Evolutionary conservation across 1,140 invertebrate genomes (phyloP), one percentile per base, ranked within the genome.

Genomic region (Dryas iulia): DNA sequence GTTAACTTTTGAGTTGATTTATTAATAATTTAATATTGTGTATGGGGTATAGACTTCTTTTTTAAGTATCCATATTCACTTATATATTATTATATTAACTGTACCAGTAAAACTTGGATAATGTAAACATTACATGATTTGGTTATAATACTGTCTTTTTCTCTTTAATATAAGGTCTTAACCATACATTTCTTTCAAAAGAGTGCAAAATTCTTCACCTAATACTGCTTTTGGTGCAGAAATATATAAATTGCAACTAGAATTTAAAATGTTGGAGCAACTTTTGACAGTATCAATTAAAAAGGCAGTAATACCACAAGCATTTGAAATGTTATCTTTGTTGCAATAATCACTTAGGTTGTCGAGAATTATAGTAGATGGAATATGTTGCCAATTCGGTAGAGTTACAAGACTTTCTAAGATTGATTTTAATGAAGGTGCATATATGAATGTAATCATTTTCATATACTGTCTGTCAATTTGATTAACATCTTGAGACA

Each of bases 361-460:
- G 69, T 91, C 89, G 59, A 91, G 69, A 61, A 91, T 87, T 59
- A 91, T 84, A 31, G 82, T 82, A 54, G 68, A 76, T n/a, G 89
- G 89, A n/a, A 91, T 61, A 73, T 78, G 86, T 76, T 90, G 74
- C 89, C 89, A 90, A 66, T 82, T 71, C 11, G 81, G 79, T 59
- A 91, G 66, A 21, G 74, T 75, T 33, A 78, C 69, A 59, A 89
- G 58, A 73, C 77, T 86, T 74, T 90, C 87, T 53, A 90, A 68
- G 5, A 91, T 71, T 53, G 81, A 71, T 30, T 84, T 56, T 47
- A 82, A 61, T 60, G 68, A 82, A 56, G 79, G 77, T 57, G 78
- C 78, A 78, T 91, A 91, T 1, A 91, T 56, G 66, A 91, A 91
- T 71, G 77, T 89, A 14, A 91, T 84, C 85, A 91, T 86, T 79